Percentiles rank a stretch among this genome's conserved stretches.
These are phyloP conservation scores for Hephaestus fuliginosus DNA, from an alignment of 2,797 vertebrate genomes.

Conservation along the genomic window DNA sequence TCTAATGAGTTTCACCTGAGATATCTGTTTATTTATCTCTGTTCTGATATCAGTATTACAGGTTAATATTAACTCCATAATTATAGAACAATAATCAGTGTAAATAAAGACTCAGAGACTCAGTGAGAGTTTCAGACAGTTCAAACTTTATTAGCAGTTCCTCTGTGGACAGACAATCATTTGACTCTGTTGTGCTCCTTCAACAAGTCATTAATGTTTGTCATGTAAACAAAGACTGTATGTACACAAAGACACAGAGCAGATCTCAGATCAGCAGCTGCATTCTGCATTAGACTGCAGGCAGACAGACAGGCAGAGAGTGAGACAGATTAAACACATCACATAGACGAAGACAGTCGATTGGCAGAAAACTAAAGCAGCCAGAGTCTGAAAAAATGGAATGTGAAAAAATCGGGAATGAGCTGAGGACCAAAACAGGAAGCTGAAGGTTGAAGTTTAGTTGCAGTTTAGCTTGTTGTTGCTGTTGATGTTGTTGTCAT, in stretches of 20 bases:
- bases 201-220: constrained; percentile 41
- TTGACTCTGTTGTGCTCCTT: constrained; percentile 8
- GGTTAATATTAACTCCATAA: neutral
- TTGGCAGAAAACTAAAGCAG: constrained; percentile 17
- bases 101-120: constrained; percentile 17
- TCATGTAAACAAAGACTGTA: constrained; percentile 55
- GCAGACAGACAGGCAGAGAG: constrained; percentile 18
- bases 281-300: constrained; percentile 29
- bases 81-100: neutral
- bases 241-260: constrained; percentile 51
- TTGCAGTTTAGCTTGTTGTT: constrained; percentile 50
- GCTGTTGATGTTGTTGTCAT: constrained; percentile 37
- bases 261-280: constrained; percentile 51
- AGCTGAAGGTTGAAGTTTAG: constrained; percentile 32
- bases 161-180: constrained; percentile 47
- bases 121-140: constrained; percentile 38
- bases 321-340: constrained; percentile 13
- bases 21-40: neutral
- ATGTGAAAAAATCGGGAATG: constrained; percentile 13
- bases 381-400: constrained; percentile 3
- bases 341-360: neutral
- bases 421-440: constrained; percentile 11
- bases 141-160: constrained; percentile 75
- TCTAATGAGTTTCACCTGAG: neutral
- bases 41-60: neutral